phyloP scores from a whole-genome alignment of 2,113 vertebrate genomes.

The Rhea americana region DNA sequence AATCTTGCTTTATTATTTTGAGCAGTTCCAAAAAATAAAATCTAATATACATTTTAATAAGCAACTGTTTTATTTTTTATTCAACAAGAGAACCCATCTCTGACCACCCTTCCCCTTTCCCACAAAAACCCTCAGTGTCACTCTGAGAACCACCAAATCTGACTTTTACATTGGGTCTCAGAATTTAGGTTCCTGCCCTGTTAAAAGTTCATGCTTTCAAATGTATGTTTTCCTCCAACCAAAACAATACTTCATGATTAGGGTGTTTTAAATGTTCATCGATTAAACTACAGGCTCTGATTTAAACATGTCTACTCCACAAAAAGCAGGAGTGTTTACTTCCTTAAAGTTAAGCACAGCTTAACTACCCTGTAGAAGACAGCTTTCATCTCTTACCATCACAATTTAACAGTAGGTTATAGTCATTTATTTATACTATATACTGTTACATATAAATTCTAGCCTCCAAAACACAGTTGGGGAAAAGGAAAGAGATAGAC shows the following conservation, averaged over 20 bases:
- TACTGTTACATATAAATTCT: no score
- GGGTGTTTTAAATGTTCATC: neutral
- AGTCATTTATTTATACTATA: no score
- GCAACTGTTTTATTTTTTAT: neutral
- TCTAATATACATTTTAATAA: neutral
- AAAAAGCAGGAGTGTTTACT: neutral
- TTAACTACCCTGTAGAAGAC: neutral
- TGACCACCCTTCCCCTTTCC: slow-evolving; percentile 79
- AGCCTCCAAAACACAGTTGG: no score
- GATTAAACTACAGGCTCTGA: neutral
- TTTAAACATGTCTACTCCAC: neutral
- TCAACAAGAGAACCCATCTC: slow-evolving; percentile 81
- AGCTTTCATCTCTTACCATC: neutral
- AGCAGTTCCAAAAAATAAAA: neutral
- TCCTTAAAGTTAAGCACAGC: neutral
- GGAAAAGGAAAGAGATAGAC: no score
- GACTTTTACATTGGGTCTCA: slow-evolving; percentile 86
- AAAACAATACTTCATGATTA: neutral
- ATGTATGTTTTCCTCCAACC: neutral
- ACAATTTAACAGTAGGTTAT: neutral
- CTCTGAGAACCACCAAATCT: slow-evolving; percentile 86
- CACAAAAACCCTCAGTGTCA: slow-evolving; percentile 82
- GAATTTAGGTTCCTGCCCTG: slow-evolving; percentile 85
- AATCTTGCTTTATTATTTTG: neutral
- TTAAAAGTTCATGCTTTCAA: slow-evolving; percentile 76